Evolutionary conservation across 30 jellyfish, hydroid and myxozoan genomes (phyloP).

Genomic region (Mastigias papua): DNA sequence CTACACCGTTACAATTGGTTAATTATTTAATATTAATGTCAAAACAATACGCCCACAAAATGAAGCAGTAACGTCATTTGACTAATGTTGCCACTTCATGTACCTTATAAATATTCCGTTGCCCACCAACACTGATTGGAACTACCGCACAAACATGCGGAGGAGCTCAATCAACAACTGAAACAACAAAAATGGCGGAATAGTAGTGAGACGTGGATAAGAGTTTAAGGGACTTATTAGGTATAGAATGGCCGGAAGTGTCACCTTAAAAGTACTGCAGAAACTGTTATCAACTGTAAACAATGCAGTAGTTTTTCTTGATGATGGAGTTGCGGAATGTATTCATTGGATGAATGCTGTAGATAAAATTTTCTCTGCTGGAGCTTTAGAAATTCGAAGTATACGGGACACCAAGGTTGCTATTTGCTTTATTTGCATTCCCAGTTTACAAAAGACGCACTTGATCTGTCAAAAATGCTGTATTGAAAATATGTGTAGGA

Average conservation of each 20-base stretch:
- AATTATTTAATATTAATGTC: no score
- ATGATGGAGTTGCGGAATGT: constrained; percentile 82
- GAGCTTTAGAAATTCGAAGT: constrained; percentile 80
- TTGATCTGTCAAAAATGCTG: no score
- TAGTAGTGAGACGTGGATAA: no score
- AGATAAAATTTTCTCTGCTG: constrained; percentile 70
- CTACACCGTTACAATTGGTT: no score
- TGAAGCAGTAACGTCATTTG: no score
- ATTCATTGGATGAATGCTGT: constrained; percentile 85
- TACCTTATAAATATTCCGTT: no score
- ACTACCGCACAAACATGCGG: constrained; percentile 3
- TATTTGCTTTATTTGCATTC: neutral
- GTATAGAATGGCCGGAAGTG: constrained; percentile 12
- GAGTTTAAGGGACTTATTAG: neutral
- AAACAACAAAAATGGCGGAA: neutral
- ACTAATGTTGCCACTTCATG: no score
- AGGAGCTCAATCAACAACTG: neutral
- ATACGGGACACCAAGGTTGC: constrained; percentile 69
- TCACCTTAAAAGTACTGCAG: constrained; percentile 23
- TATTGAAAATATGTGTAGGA: no score
- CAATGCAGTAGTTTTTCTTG: constrained; percentile 88
- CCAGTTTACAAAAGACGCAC: no score
- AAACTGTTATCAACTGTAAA: constrained; percentile 60
- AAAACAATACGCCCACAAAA: no score
- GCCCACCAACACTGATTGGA: no score